A percentile compares a stretch with the other conserved stretches of the same genome.
Conservation (phyloP, 2,113 vertebrate genomes). For the Lichenostomus cassidix region DNA sequence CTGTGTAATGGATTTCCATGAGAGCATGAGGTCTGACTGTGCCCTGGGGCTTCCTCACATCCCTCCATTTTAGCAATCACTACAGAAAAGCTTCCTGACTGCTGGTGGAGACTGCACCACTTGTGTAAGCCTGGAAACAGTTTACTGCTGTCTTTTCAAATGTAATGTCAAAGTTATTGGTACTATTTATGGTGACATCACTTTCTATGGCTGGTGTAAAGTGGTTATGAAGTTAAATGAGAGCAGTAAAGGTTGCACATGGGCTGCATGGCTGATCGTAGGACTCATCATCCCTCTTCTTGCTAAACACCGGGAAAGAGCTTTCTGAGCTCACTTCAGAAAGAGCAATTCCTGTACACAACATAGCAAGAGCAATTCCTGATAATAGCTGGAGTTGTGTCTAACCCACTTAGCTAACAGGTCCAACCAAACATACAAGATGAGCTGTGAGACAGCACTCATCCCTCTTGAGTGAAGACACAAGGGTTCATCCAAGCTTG, state of each 20-base stretch:
- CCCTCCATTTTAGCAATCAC: neutral
- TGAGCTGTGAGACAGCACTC: neutral
- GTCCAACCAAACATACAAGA: neutral
- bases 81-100: neutral
- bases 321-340: neutral
- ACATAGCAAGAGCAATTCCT: neutral
- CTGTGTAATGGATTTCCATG: neutral
- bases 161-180: slow-evolving; percentile 50
- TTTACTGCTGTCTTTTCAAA: slow-evolving; percentile 59
- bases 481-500: neutral
- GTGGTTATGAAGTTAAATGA: slow-evolving; percentile 63
- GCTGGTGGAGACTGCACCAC: neutral
- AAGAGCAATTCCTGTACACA: neutral
- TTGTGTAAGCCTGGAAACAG: neutral
- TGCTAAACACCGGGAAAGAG: neutral
- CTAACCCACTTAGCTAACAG: accelerated
- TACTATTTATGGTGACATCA: slow-evolving; percentile 59
- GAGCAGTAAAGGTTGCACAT: slow-evolving; percentile 57
- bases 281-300: neutral
- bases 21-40: neutral
- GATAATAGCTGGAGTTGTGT: neutral
- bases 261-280: slow-evolving; percentile 53
- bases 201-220: slow-evolving; percentile 67
- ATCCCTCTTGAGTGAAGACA: neutral
- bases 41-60: neutral